Evolutionary conservation across 2,797 vertebrate species (phyloP), one percentile per base, ranked within the genome.

Genomic region (Diglossa cyanea): DNA sequence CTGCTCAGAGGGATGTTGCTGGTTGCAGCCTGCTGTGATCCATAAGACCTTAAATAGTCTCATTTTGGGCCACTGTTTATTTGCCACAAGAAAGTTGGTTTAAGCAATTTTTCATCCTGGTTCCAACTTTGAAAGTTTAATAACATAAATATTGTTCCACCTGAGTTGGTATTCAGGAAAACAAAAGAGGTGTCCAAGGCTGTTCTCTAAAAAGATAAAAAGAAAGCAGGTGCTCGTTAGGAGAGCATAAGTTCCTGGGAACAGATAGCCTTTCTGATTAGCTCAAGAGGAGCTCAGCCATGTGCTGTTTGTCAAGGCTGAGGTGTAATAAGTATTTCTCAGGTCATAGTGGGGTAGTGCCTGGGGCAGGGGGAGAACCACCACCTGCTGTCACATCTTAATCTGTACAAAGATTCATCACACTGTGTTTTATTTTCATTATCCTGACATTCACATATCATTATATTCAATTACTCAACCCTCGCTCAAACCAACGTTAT

Each of bases 191-290:
- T 50, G 19, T 37, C 70, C 21, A 28, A 51, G 23, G 10, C 8
- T 44, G 10, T n/a, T 51, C 0, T 0, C 42, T 26, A 10, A 26
- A 66, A 65, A 37, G 25, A 25, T 28, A 17, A 28, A 30, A 50
- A 17, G 47, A 50, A 11, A 17, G 4, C 26, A 37, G 8, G 4
- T 16, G 4, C 4, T n/a, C 1, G 0, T 44, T 51, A 24, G 18
- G 39, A 28, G 2, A n/a, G 12, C 10, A 2, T 13, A 51, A 50
- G 15, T 24, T 51, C 45, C 28, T 45, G 28, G 18, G 23, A 58
- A 28, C 12, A 66, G 31, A 35, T 14, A 58, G 6, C 1, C 2
- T 45, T 51, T 75, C 39, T 28, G 28, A 67, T 39, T 10, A 67
- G 23, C 50, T 55, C 16, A 30, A 63, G 35, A 65, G 35, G 10